Conservation (phyloP, 2,888 invertebrate genomes). For the Thymelicus lineola region DNA sequence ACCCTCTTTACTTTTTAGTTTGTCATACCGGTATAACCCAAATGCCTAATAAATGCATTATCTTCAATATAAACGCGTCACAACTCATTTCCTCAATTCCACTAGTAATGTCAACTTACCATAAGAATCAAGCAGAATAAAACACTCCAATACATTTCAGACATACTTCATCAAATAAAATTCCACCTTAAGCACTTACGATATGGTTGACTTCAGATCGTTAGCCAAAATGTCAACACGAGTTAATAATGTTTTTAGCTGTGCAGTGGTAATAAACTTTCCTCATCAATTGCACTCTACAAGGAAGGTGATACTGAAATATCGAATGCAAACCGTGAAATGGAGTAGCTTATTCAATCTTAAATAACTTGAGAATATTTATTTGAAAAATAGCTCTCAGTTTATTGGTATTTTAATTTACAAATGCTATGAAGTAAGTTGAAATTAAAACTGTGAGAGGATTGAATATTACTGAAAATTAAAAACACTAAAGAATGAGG, state of each 20-base stretch:
- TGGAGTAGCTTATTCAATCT: conserved; percentile 38
- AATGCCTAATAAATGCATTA: no score
- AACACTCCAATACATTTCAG: conserved; percentile 45
- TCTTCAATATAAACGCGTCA: background rate
- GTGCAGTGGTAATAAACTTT: conserved; percentile 32
- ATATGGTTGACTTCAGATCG: conserved; percentile 15
- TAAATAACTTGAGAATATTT: conserved; percentile 11
- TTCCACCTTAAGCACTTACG: background rate
- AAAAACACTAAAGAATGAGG: no score
- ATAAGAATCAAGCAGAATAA: conserved; percentile 36
- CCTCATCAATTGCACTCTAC: conserved; percentile 29
- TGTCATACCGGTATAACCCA: no score
- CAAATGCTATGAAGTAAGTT: no score
- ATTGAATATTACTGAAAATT: no score
- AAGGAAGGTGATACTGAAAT: conserved; percentile 35
- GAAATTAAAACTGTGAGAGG: no score
- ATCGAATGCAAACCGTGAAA: conserved; percentile 58
- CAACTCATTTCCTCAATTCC: background rate
- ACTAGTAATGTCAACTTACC: conserved; percentile 33
- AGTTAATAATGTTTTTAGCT: conserved; percentile 16
- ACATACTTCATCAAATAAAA: background rate
- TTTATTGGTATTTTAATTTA: background rate
- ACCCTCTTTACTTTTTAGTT: no score
- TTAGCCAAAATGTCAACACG: background rate
- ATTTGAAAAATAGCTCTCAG: background rate